A percentile compares a stretch with the other conserved stretches of the same genome.
phyloP scores from a whole-genome alignment of 2,888 invertebrate genomes.

The Alcis repandata region DNA sequence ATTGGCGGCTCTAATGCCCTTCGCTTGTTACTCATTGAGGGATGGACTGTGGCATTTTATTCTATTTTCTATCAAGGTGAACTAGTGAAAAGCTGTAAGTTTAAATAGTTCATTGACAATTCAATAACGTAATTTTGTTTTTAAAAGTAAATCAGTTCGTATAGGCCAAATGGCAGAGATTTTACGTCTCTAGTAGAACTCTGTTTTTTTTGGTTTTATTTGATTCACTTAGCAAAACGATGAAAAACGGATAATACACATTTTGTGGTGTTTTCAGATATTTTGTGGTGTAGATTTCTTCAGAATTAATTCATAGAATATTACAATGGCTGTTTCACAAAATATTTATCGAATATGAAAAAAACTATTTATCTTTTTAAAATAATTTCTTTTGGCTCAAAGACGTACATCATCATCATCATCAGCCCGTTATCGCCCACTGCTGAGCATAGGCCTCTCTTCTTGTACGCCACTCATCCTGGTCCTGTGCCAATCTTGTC shows the following conservation, averaged over 20 bases:
- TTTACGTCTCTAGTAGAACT: too few species aligned
- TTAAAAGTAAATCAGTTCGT: too few species aligned
- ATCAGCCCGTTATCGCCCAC: too few species aligned
- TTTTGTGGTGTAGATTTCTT: not conserved
- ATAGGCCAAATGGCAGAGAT: too few species aligned
- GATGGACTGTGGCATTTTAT: not conserved
- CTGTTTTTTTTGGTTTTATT: not conserved
- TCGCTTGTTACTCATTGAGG: not conserved
- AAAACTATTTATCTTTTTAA: slow-evolving; percentile 10
- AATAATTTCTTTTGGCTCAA: slow-evolving; percentile 7
- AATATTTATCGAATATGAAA: too few species aligned
- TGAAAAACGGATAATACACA: not conserved
- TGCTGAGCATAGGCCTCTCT: too few species aligned
- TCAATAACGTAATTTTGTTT: not conserved
- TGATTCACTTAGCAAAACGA: not conserved
- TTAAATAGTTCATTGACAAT: not conserved
- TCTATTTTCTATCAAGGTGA: slow-evolving; percentile 11
- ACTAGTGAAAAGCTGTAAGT: not conserved
- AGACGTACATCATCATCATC: too few species aligned
- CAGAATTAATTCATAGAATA: not conserved
- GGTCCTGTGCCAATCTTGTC: too few species aligned
- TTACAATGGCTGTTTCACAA: too few species aligned
- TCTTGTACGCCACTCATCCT: too few species aligned
- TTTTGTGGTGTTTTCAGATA: not conserved
- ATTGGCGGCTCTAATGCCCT: slow-evolving; percentile 18